Conservation (phyloP, 2,888 invertebrate genomes). For the Tortricodes alternella region DNA sequence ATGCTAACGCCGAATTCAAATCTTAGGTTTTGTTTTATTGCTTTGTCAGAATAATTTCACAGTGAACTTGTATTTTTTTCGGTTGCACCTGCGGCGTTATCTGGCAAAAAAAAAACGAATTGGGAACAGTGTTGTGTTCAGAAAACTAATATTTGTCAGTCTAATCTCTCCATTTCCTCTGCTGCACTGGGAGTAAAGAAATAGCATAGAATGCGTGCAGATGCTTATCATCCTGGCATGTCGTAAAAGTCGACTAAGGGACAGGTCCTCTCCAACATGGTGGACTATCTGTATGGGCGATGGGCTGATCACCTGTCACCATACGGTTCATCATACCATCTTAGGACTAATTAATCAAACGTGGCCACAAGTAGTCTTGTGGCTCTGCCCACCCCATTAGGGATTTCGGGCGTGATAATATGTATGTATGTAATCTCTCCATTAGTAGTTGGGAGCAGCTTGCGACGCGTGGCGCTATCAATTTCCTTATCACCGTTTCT, state of each 20-base stretch:
- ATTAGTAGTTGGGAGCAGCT: conserved; percentile 42
- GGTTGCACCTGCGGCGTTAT: conserved; percentile 23
- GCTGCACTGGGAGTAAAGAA: no score
- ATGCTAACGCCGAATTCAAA: conserved; percentile 51
- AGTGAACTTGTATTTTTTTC: conserved; percentile 13
- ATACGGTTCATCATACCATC: no score
- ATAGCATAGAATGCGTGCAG: no score
- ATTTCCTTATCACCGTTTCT: conserved; percentile 39
- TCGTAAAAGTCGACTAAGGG: no score
- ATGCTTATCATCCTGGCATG: no score
- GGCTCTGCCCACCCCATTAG: no score
- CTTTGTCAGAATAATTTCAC: conserved; percentile 52
- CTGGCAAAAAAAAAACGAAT: conserved; percentile 20
- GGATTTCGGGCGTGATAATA: no score
- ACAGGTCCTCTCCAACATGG: no score
- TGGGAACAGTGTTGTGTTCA: conserved; percentile 18
- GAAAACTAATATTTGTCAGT: conserved; percentile 59
- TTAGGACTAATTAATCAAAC: no score
- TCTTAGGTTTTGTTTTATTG: conserved; percentile 55
- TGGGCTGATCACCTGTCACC: no score
- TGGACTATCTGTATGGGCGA: no score
- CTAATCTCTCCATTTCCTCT: conserved; percentile 53
- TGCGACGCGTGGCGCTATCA: conserved; percentile 49
- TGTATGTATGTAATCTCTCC: conserved; percentile 60
- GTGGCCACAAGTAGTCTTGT: no score